Conservation (phyloP, 2,888 invertebrate species). For the Scaptomyza parva region DNA sequence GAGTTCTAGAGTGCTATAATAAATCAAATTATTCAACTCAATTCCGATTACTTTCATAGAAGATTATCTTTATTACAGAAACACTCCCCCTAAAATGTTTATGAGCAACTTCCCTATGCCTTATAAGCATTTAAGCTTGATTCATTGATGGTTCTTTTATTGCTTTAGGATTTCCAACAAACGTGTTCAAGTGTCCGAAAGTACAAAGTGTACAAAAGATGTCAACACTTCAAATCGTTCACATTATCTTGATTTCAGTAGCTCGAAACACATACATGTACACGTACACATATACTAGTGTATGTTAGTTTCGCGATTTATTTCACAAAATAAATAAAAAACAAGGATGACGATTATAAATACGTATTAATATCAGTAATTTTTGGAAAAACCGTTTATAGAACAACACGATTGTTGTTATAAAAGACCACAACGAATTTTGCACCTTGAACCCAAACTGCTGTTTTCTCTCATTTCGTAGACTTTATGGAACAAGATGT, state of each 20-base stretch:
- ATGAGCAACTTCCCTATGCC: not conserved
- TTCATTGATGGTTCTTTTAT: not conserved
- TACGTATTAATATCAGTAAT: not conserved
- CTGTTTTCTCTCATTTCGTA: not conserved
- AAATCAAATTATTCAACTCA: not conserved
- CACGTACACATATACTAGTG: too few relatives aligned
- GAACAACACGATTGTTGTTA: not conserved
- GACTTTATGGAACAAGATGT: not conserved
- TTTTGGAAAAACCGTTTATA: not conserved
- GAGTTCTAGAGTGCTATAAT: not conserved
- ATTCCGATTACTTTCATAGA: not conserved
- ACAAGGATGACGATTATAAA: not conserved
- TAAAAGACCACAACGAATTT: not conserved
- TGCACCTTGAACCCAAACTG: not conserved
- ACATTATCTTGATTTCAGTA: conserved; percentile 5
- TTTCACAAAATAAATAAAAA: not conserved
- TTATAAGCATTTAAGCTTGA: not conserved
- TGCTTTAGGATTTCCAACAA: not conserved
- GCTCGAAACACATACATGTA: not conserved
- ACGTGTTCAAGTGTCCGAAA: not conserved
- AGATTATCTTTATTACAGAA: not conserved
- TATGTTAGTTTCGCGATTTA: not conserved
- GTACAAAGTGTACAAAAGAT: not conserved
- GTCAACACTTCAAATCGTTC: conserved; percentile 4
- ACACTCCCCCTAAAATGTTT: not conserved